phyloP scores from a whole-genome alignment of 2,888 invertebrate species.

The Zootermopsis nevadensis region DNA sequence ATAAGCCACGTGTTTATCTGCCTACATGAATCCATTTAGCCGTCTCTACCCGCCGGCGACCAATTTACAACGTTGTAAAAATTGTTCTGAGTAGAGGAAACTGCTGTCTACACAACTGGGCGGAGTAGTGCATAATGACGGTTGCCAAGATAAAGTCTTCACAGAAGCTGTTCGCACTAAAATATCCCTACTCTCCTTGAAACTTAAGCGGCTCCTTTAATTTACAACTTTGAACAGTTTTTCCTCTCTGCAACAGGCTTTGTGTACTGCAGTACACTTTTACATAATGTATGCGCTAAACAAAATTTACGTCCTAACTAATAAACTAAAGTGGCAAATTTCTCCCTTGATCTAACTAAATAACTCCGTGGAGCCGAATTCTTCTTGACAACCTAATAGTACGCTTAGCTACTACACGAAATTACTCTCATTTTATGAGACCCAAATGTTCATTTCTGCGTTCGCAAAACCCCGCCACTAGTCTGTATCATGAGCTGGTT shows the following conservation, averaged over 20 bases:
- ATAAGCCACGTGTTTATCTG: neutral
- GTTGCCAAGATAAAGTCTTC: neutral
- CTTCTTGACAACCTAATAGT: no score
- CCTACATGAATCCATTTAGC: neutral
- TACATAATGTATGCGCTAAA: neutral
- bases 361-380: no score
- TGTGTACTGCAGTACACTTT: neutral
- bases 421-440: no score
- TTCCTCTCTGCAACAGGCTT: neutral
- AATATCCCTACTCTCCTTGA: neutral
- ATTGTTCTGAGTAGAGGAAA: neutral
- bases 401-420: no score
- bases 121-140: neutral
- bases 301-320: neutral
- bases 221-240: neutral
- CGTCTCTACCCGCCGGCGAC: neutral
- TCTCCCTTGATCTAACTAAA: no score
- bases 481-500: no score
- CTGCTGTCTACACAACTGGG: neutral
- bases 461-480: no score
- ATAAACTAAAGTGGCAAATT: no score
- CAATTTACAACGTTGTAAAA: constrained; percentile 11
- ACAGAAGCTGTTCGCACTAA: neutral
- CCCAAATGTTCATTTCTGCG: no score
- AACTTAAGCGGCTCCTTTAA: neutral